These are phyloP conservation scores for Albula goreensis DNA, from an alignment of 2,113 vertebrate species.

Conservation along the genomic window DNA sequence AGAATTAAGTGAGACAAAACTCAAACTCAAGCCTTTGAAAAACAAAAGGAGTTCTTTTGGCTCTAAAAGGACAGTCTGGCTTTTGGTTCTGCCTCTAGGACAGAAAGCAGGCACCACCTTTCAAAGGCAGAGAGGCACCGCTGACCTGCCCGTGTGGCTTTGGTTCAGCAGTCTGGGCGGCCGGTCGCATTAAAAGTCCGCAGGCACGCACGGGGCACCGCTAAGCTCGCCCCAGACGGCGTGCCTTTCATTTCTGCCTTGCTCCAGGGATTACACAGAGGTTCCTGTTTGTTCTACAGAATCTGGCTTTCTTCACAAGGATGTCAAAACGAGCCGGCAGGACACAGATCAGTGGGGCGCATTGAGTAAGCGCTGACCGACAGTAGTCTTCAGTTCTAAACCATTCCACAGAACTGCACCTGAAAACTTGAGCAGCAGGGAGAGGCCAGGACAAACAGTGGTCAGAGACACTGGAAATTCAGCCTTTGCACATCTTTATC, in stretches of 20 bases:
- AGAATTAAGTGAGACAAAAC: neutral
- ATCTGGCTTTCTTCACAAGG: neutral
- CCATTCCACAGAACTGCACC: neutral
- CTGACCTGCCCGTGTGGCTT: neutral
- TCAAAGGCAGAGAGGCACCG: neutral
- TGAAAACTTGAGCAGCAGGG: neutral
- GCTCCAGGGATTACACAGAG: constrained; percentile 19
- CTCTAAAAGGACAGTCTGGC: too few relatives aligned
- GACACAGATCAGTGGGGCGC: neutral
- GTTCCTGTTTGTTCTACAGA: neutral
- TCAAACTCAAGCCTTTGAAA: neutral
- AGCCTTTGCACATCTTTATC: neutral
- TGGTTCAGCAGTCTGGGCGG: neutral
- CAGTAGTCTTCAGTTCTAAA: neutral
- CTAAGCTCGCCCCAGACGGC: neutral
- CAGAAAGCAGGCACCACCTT: neutral
- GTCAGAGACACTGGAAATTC: neutral
- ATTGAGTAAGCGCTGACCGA: neutral
- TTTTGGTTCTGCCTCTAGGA: neutral
- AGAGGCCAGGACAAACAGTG: neutral
- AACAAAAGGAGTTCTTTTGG: neutral
- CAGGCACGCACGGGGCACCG: neutral
- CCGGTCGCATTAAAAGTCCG: constrained; percentile 8
- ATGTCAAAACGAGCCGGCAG: neutral
- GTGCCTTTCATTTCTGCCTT: constrained; percentile 30